These are phyloP conservation scores for Lapara coniferarum DNA, from an alignment of 2,888 invertebrate genomes.

Conservation along the genomic window DNA sequence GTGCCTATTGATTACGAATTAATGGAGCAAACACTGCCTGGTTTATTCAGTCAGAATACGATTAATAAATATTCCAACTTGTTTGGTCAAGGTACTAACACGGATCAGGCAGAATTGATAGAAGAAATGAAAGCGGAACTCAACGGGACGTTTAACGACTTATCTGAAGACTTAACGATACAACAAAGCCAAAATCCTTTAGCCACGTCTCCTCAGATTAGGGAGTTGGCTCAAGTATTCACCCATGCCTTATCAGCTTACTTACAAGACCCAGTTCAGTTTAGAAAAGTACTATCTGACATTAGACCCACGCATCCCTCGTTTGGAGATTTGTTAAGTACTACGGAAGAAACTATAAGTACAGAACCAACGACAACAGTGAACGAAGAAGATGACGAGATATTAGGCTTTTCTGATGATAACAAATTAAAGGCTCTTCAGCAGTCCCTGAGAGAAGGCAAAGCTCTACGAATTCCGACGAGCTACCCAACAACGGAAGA, in stretches of 20 bases:
- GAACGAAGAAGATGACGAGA: slow-evolving; percentile 89
- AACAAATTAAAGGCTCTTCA: slow-evolving; percentile 57
- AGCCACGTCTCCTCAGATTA: slow-evolving; percentile 85
- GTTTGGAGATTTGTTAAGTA: slow-evolving; percentile 67
- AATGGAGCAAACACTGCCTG: slow-evolving; percentile 80
- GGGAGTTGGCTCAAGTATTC: slow-evolving; percentile 92
- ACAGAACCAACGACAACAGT: slow-evolving; percentile 84
- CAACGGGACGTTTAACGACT: slow-evolving; percentile 72
- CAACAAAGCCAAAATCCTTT: slow-evolving; percentile 86
- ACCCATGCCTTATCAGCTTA: slow-evolving; percentile 92
- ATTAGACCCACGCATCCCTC: slow-evolving; percentile 91
- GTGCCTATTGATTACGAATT: slow-evolving; percentile 66
- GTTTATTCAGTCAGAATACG: slow-evolving; percentile 84
- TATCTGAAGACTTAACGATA: slow-evolving; percentile 82
- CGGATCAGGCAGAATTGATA: slow-evolving; percentile 63
- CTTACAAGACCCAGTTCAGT: slow-evolving; percentile 91
- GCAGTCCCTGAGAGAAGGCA: slow-evolving; percentile 67
- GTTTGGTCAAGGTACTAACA: slow-evolving; percentile 30
- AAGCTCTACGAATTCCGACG: slow-evolving; percentile 66
- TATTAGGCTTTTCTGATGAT: slow-evolving; percentile 90
- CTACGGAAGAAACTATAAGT: slow-evolving; percentile 66
- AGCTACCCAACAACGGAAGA: slow-evolving; percentile 54
- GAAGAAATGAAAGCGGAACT: slow-evolving; percentile 73
- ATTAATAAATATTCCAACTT: slow-evolving; percentile 9
- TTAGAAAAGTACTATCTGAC: slow-evolving; percentile 89